Evolutionary conservation across 1,140 invertebrate species (phyloP), one percentile per base, ranked within the genome.

Genomic region (Sarcophaga bullata): DNA sequence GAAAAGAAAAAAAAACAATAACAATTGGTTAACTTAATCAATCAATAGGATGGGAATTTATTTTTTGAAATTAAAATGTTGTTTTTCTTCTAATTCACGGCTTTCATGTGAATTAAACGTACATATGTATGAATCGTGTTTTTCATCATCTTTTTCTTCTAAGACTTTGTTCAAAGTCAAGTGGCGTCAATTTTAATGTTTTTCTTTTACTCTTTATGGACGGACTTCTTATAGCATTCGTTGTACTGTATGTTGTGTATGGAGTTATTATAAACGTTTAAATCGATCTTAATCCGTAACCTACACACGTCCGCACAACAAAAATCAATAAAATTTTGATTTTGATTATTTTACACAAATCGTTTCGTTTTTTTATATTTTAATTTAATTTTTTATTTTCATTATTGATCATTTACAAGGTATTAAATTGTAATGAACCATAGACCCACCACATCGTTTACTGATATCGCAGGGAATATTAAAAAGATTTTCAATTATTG

Each of bases 171-270:
- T 68, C 8, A 2, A 37, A 19, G 62, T 2, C 19, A 68, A 68
- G 62, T 68, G 62, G 62, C 62, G 62, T 68, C 62, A 68, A 68
- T 68, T 68, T n/a, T 68, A 68, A 68, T 68, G 62, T 17, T 19
- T 37, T 37, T 37, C 25, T 68, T 68, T 68, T 62, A n/a, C 9
- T 68, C n/a, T 25, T 68, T 68, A 19, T 68, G 62, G 17, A 17
- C 19, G 62, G 17, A 17, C 19, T 6, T 58, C n/a, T n/a, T 58
- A n/a, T n/a, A n/a, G n/a, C n/a, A n/a, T n/a, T n/a, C n/a, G n/a
- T n/a, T n/a, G n/a, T n/a, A n/a, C n/a, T 15, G 15, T 58, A 58
- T 58, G 11, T 58, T 1, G 15, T 58, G 5, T 58, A 4, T n/a
- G 13, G 25, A 37, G 25, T 37, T 37, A 37, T 37, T 37, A 37